Percentiles rank a stretch among this genome's conserved stretches.
Conservation (phyloP, 2,113 vertebrate species). For the Bufo bufo region DNA sequence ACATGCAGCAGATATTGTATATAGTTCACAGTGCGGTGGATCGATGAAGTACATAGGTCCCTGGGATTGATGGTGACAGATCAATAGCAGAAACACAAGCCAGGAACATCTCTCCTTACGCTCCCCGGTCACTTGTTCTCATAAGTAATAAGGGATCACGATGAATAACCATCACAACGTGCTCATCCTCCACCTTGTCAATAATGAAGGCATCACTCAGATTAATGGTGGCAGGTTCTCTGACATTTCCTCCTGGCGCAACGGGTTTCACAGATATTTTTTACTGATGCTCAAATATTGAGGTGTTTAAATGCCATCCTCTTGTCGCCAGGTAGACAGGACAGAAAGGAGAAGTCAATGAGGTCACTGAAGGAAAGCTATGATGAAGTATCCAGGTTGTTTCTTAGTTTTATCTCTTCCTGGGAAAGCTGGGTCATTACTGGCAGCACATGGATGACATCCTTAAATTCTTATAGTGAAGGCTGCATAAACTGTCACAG, state of each 20-base stretch:
- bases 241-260: constrained; percentile 40
- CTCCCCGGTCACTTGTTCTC: constrained; percentile 16
- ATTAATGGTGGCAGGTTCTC: background rate
- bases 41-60: background rate
- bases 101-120: background rate
- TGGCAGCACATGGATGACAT: too few relatives aligned
- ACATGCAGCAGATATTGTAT: background rate
- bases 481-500: too few relatives aligned
- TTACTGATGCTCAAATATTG: constrained; percentile 34
- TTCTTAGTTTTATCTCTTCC: too few relatives aligned
- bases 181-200: constrained; percentile 17
- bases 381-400: too few relatives aligned
- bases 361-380: background rate
- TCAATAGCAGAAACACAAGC: constrained; percentile 29
- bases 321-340: constrained; percentile 7
- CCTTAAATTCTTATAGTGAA: too few relatives aligned
- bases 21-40: background rate
- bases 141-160: background rate
- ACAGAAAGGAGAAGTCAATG: background rate
- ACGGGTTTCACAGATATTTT: constrained; percentile 26
- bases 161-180: constrained; percentile 11
- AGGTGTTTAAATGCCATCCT: constrained; percentile 40
- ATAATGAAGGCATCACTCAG: constrained; percentile 35
- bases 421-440: too few relatives aligned
- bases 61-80: background rate